Conservation (phyloP, 2,888 invertebrate species). For the Nasonia oneida region DNA sequence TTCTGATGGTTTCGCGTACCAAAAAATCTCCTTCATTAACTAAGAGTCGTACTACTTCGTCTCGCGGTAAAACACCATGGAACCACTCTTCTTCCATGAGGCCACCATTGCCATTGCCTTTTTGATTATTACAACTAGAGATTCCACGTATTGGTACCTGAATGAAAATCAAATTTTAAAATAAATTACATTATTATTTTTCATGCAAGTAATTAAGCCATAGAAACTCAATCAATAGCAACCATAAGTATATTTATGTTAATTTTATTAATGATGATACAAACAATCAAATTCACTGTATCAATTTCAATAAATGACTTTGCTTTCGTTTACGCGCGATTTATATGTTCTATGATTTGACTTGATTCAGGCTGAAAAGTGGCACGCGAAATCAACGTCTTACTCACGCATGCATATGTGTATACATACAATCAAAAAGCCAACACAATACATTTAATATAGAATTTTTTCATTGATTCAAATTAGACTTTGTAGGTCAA, state of each 20-base stretch:
- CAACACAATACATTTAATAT: constrained; percentile 4
- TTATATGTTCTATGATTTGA: neutral
- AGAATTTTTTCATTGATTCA: neutral
- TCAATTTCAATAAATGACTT: neutral
- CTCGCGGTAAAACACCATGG: constrained; percentile 96
- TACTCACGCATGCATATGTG: neutral
- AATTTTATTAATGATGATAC: neutral
- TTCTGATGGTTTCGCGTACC: constrained; percentile 94
- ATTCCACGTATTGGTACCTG: constrained; percentile 74
- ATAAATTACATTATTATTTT: neutral
- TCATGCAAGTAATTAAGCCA: neutral
- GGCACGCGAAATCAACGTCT: neutral
- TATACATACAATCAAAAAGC: neutral
- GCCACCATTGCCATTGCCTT: constrained; percentile 82
- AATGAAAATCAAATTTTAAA: constrained; percentile 22
- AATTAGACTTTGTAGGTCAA: neutral
- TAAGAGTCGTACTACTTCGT: constrained; percentile 95
- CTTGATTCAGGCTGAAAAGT: neutral
- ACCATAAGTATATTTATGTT: neutral
- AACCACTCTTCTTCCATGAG: constrained; percentile 97
- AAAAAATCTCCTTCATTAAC: constrained; percentile 96
- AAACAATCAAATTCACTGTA: neutral
- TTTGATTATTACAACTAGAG: constrained; percentile 69
- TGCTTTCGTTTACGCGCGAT: neutral
- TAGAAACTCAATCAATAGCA: constrained; percentile 9